These are phyloP conservation scores for Ciconia nigra DNA, from an alignment of 2,797 vertebrate species.

Conservation along the genomic window DNA sequence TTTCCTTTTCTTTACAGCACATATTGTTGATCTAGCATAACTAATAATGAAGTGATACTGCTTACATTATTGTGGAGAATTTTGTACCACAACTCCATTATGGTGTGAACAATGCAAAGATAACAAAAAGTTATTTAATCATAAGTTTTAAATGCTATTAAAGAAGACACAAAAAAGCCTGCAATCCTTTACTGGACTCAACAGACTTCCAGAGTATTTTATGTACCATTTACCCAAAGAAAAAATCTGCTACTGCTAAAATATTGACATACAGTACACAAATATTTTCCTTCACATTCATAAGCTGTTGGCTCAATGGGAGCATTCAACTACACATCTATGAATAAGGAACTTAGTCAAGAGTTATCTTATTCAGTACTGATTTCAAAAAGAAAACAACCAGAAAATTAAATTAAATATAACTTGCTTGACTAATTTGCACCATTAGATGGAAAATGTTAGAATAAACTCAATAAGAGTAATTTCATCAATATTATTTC, in stretches of 20 bases:
- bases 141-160: background rate
- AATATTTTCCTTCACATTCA: slow-evolving; percentile 57
- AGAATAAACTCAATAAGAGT: background rate
- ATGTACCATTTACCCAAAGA: background rate
- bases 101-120: background rate
- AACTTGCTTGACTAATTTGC: slow-evolving; percentile 33
- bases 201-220: background rate
- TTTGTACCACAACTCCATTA: background rate
- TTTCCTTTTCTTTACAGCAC: background rate
- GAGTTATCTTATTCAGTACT: slow-evolving; percentile 9
- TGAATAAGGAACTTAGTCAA: slow-evolving; percentile 26
- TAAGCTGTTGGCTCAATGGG: slow-evolving; percentile 33
- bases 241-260: slow-evolving; percentile 14
- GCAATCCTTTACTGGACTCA: background rate
- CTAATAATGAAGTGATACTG: background rate
- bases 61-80: background rate
- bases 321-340: slow-evolving; percentile 17
- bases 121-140: background rate
- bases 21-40: background rate
- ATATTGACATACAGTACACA: slow-evolving; percentile 41
- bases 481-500: slow-evolving; percentile 4
- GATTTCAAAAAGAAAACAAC: slow-evolving; percentile 38
- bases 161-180: background rate
- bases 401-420: slow-evolving; percentile 45
- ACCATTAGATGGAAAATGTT: slow-evolving; percentile 20